A percentile compares a stretch with the other conserved stretches of the same genome.
phyloP scores from a whole-genome alignment of 2,888 invertebrate genomes.

The Euclidia mi region DNA sequence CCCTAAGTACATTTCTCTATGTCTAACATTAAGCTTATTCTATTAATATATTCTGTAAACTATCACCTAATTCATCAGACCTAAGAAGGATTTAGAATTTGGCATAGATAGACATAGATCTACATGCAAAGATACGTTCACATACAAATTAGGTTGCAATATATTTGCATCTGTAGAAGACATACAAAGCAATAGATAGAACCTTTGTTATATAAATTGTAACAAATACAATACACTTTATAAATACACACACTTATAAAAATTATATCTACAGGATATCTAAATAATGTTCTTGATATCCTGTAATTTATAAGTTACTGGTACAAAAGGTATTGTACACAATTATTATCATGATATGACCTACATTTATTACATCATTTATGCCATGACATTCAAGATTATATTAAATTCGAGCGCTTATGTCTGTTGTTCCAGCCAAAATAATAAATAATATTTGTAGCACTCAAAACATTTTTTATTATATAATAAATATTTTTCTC shows the following conservation, averaged over 20 bases:
- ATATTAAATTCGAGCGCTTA: neutral
- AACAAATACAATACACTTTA: constrained; percentile 11
- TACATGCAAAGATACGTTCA: no score
- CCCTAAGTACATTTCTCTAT: no score
- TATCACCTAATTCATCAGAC: neutral
- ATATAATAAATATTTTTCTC: no score
- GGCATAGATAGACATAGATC: constrained; percentile 4
- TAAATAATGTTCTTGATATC: constrained; percentile 31
- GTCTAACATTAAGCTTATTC: no score
- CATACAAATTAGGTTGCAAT: neutral
- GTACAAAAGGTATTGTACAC: constrained; percentile 89
- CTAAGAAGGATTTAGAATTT: constrained; percentile 1
- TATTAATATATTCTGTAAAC: neutral
- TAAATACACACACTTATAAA: constrained; percentile 30
- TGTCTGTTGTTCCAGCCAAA: neutral
- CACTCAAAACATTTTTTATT: no score
- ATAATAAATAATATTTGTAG: neutral
- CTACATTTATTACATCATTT: constrained; percentile 15
- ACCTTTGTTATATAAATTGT: constrained; percentile 11
- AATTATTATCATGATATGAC: constrained; percentile 68
- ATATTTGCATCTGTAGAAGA: constrained; percentile 1
- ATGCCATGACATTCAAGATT: neutral
- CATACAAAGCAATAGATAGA: constrained; percentile 25
- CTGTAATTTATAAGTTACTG: constrained; percentile 14
- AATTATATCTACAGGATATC: constrained; percentile 38